Percentiles rank a stretch among this genome's conserved stretches.
These are phyloP conservation scores for Drosophila macrospina DNA, from an alignment of 2,888 invertebrate genomes.

Conservation along the genomic window DNA sequence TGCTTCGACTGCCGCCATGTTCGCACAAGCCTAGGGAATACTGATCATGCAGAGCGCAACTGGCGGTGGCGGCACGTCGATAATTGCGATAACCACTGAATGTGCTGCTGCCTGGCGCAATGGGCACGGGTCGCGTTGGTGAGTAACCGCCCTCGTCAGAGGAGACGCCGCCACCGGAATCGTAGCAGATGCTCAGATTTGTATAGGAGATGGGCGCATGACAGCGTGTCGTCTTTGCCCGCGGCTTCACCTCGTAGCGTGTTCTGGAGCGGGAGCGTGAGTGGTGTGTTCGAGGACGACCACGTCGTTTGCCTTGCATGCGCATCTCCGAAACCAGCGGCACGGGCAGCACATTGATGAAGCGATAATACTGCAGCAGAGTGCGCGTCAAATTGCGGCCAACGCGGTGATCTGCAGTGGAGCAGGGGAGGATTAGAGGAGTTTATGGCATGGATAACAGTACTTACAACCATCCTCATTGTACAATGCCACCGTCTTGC, in stretches of 20 bases:
- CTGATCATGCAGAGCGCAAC: slow-evolving; percentile 77
- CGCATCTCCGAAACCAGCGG: slow-evolving; percentile 85
- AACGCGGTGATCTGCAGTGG: slow-evolving; percentile 89
- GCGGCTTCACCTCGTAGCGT: slow-evolving; percentile 84
- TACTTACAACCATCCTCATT: slow-evolving; percentile 97
- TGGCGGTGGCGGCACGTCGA: slow-evolving; percentile 65
- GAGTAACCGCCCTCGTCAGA: slow-evolving; percentile 86
- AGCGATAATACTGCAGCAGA: slow-evolving; percentile 92
- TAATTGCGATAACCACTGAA: slow-evolving; percentile 82
- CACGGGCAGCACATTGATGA: slow-evolving; percentile 89
- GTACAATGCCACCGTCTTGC: slow-evolving; percentile 91
- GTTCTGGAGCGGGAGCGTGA: slow-evolving; percentile 83
- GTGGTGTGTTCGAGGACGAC: slow-evolving; percentile 84
- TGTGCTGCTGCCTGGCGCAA: slow-evolving; percentile 79
- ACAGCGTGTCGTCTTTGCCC: slow-evolving; percentile 86
- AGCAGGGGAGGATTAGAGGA: background rate
- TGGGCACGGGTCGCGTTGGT: slow-evolving; percentile 76
- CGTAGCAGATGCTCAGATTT: slow-evolving; percentile 87
- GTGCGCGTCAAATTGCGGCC: slow-evolving; percentile 92
- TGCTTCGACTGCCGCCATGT: slow-evolving; percentile 40
- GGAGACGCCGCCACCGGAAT: slow-evolving; percentile 85
- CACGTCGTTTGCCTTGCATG: slow-evolving; percentile 81
- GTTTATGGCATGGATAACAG: no score
- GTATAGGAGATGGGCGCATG: slow-evolving; percentile 87
- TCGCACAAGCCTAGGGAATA: slow-evolving; percentile 77